Percentiles rank a stretch among this genome's conserved stretches.
Conservation (phyloP, 2,888 invertebrate species). For the Petrolisthes cinctipes region DNA sequence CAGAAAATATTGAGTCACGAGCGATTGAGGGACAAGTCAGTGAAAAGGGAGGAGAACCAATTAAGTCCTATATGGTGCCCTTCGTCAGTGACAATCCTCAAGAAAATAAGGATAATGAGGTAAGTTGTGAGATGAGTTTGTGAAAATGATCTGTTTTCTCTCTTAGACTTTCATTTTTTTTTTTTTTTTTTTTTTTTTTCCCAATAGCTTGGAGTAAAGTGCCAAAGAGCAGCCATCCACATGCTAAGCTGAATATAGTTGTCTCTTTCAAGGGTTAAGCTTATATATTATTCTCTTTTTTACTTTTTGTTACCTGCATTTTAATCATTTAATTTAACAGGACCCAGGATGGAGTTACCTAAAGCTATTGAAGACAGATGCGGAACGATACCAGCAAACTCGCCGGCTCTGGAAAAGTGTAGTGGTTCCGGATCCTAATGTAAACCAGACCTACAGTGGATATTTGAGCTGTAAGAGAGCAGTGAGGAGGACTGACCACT, state of each 20-base stretch:
- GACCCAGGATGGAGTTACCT: conserved; percentile 42
- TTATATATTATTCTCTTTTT: background rate
- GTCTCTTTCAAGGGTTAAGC: background rate
- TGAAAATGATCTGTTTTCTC: background rate
- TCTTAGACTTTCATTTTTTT: background rate
- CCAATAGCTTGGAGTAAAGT: background rate
- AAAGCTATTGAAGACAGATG: conserved; percentile 36
- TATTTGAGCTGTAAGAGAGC: background rate
- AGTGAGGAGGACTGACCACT: no score
- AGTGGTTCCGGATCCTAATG: conserved; percentile 46
- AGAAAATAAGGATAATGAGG: background rate
- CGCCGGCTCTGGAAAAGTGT: conserved; percentile 43
- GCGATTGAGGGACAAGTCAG: background rate
- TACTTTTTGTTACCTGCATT: background rate
- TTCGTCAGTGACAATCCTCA: background rate
- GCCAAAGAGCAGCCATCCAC: no score
- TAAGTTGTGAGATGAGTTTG: background rate
- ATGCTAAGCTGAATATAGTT: background rate
- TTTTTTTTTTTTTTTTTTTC: background rate
- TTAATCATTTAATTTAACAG: background rate
- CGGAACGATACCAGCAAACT: conserved; percentile 30
- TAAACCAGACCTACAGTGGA: conserved; percentile 37
- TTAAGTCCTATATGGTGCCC: background rate
- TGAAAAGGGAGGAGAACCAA: background rate
- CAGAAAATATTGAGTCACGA: background rate